These are phyloP conservation scores for Neosilurus mollespiculum DNA, from an alignment of 2,797 vertebrate genomes.

Conservation along the genomic window DNA sequence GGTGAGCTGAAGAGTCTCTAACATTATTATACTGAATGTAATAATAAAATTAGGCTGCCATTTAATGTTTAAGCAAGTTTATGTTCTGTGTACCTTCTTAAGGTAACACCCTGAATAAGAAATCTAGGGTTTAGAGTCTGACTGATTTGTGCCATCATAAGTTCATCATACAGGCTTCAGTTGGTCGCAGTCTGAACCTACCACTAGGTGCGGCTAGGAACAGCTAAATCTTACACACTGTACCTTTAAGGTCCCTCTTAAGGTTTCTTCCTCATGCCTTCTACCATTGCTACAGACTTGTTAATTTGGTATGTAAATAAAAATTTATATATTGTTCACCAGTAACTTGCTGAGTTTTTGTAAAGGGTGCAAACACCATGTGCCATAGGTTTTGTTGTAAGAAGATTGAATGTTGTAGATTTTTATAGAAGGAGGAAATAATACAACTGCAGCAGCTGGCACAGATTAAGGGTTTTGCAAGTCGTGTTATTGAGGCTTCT, in stretches of 20 bases:
- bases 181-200: too few species aligned
- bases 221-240: too few species aligned
- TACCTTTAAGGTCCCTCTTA: too few species aligned
- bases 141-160: background rate
- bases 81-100: background rate
- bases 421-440: background rate
- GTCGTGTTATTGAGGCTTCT: background rate
- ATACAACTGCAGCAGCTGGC: background rate
- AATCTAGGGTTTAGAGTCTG: background rate
- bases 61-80: background rate
- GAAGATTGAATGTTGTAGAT: background rate
- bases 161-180: background rate
- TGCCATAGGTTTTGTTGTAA: background rate
- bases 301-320: too few species aligned
- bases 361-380: background rate
- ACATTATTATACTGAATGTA: background rate
- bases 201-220: too few species aligned
- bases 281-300: too few species aligned
- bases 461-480: background rate
- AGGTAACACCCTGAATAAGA: background rate
- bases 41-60: background rate
- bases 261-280: too few species aligned
- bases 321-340: background rate
- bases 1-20: conserved; percentile 61
- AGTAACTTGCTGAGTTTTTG: background rate